These are phyloP conservation scores for Stercorarius parasiticus DNA, from an alignment of 2,113 vertebrate genomes.

Conservation along the genomic window DNA sequence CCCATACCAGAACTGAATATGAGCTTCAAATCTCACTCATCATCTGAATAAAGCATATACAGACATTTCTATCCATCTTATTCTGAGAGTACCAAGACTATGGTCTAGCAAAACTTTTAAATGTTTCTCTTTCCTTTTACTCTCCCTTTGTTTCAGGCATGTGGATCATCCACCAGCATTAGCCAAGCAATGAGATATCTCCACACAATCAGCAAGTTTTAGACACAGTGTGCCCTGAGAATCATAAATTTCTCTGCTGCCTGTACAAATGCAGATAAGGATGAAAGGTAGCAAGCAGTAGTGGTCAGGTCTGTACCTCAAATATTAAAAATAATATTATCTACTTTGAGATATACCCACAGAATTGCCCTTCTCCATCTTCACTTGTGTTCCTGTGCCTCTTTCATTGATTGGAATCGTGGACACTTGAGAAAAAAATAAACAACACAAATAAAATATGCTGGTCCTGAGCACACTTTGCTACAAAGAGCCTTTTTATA, in stretches of 20 bases:
- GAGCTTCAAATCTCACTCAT: not conserved
- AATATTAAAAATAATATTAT: not conserved
- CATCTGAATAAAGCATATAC: not conserved
- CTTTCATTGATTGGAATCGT: not conserved
- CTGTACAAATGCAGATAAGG: not conserved
- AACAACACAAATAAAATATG: not conserved
- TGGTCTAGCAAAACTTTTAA: not conserved
- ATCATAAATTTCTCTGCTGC: not conserved
- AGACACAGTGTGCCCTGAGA: not conserved
- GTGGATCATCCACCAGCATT: not conserved
- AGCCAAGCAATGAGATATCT: not conserved
- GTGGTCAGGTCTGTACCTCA: not conserved
- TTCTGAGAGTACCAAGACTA: not conserved
- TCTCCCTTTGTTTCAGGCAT: not conserved
- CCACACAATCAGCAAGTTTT: not conserved
- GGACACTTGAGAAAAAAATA: not conserved
- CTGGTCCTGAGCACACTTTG: not conserved
- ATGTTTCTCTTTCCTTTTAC: not conserved
- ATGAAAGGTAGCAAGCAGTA: not conserved
- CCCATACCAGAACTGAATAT: not conserved
- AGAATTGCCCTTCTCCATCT: not conserved
- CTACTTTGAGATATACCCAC: not conserved
- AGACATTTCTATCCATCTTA: not conserved
- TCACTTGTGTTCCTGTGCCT: not conserved
- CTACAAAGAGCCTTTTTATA: not conserved